These are phyloP conservation scores for Marasmarcha lunaedactyla DNA, from an alignment of 2,888 invertebrate genomes.

Conservation along the genomic window DNA sequence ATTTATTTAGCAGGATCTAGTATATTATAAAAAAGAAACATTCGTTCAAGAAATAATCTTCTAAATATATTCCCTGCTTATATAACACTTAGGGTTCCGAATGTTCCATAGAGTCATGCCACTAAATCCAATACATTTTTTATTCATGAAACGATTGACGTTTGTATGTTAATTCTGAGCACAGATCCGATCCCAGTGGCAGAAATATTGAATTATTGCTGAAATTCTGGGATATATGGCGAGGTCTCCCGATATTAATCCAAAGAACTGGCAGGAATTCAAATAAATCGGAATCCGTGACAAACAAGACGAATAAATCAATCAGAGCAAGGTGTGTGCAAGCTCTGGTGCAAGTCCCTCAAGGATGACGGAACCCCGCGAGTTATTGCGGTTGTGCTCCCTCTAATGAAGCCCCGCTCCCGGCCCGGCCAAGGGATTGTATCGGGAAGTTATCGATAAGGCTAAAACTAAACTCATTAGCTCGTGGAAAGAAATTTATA, in stretches of 20 bases:
- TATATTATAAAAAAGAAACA: too few species aligned
- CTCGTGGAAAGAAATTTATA: slow-evolving; percentile 24
- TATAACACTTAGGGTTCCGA: too few species aligned
- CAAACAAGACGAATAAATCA: slow-evolving; percentile 72
- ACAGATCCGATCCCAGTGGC: slow-evolving; percentile 57
- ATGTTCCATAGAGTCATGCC: slow-evolving; percentile 46
- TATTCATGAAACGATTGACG: slow-evolving; percentile 71
- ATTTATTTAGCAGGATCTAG: too few species aligned
- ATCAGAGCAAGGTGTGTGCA: slow-evolving; percentile 66
- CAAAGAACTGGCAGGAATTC: slow-evolving; percentile 67
- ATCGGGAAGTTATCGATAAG: slow-evolving; percentile 60
- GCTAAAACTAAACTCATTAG: slow-evolving; percentile 62
- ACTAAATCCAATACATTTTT: slow-evolving; percentile 71
- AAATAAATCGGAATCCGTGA: slow-evolving; percentile 66
- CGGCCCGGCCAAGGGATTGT: slow-evolving; percentile 37
- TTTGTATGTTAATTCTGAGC: slow-evolving; percentile 68
- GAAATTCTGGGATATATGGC: slow-evolving; percentile 61
- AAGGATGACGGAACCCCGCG: slow-evolving; percentile 5
- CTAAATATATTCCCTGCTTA: too few species aligned
- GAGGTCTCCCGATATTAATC: slow-evolving; percentile 66
- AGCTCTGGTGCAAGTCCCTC: slow-evolving; percentile 45
- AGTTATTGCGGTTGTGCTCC: slow-evolving; percentile 22
- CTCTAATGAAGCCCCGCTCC: slow-evolving; percentile 25
- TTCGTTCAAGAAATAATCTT: too few species aligned
- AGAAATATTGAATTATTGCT: slow-evolving; percentile 70